Base-by-base conservation (phyloP, 2,797 vertebrate genomes). In the Danio aesculapii region DNA sequence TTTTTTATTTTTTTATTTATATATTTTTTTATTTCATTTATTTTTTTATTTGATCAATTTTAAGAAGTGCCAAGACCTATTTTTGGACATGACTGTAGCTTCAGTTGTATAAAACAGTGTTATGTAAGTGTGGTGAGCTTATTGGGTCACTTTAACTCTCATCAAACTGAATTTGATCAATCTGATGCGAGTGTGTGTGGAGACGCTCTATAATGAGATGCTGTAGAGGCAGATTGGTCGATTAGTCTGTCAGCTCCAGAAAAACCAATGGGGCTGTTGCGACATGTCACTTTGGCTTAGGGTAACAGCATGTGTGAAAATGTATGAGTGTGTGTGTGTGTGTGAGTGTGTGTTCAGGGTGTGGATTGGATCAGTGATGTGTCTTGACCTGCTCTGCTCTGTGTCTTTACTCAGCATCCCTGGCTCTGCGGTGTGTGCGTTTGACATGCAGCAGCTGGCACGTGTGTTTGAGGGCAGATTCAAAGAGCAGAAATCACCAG, bases 401-500 rank as follows among this genome's bases (percentile, higher is more conserved):
- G 66, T 41, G 66, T 41, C 84, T 78, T 30, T 30, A 68, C 17
- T 16, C 88, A 99, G 98, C 92, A 99, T 99, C 83, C 97, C 98
- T 0, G 98, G 98, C 72, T 99, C 97, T 0, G 98, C 98, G 0
- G 97, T 99, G 84, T 99, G 98, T 19, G 97, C 97, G 86, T 99
- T 99, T 1, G 98, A 99, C 94, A 99, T 99, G 98, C 92, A 95
- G 75, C 96, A 98, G 58, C 93, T 99, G 71, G 96, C 97, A 1
- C 94, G 95, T 0, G 96, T 95, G 80, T 99, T 99, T 0, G 96
- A 98, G 85, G 97, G 98, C 1, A 94, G 97, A 1, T 99, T 99
- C 90, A 96, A 98, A 30, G 97, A 99, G 90, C 98, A 99, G 91
- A 98, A 98, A 83, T 98, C 96, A 0, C 96, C 98, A 0, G 98